A percentile compares a stretch with the other conserved stretches of the same genome.
Evolutionary conservation across 2,113 vertebrate species (phyloP).

Genomic region (Rhegmatorhina hoffmannsi): DNA sequence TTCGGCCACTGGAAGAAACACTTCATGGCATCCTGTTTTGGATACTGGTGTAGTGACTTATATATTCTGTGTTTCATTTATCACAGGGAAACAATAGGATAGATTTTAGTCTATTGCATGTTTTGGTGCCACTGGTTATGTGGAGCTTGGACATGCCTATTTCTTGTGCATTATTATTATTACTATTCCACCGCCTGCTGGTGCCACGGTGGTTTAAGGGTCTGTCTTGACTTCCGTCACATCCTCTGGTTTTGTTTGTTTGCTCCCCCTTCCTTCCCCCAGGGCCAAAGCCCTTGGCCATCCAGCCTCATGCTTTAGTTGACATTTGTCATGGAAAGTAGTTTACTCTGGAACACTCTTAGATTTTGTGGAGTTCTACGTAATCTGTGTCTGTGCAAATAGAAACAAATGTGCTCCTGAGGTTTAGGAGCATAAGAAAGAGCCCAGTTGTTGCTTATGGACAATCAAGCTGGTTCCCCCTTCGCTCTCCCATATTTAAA

Average conservation of each 20-base stretch:
- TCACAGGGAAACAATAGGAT: slow-evolving; percentile 56
- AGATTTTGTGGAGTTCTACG: slow-evolving; percentile 45
- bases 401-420: neutral
- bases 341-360: slow-evolving; percentile 19
- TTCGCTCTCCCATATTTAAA: slow-evolving; percentile 21
- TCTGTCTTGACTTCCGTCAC: slow-evolving; percentile 63
- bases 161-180: slow-evolving; percentile 65
- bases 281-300: slow-evolving; percentile 25
- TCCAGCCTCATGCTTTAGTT: slow-evolving; percentile 22
- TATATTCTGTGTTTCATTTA: slow-evolving; percentile 60
- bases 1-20: neutral
- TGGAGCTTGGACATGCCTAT: slow-evolving; percentile 64
- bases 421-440: neutral
- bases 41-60: slow-evolving; percentile 65
- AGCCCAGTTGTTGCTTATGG: slow-evolving; percentile 34
- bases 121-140: slow-evolving; percentile 66
- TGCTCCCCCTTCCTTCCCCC: neutral
- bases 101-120: slow-evolving; percentile 67
- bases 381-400: slow-evolving; percentile 47
- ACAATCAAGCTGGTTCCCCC: slow-evolving; percentile 3
- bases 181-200: slow-evolving; percentile 22
- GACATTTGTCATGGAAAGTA: slow-evolving; percentile 22
- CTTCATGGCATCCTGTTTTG: slow-evolving; percentile 43
- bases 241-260: slow-evolving; percentile 54
- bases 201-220: slow-evolving; percentile 58